Conservation (phyloP, 2,113 vertebrate species). For the Oreochromis spilurus region DNA sequence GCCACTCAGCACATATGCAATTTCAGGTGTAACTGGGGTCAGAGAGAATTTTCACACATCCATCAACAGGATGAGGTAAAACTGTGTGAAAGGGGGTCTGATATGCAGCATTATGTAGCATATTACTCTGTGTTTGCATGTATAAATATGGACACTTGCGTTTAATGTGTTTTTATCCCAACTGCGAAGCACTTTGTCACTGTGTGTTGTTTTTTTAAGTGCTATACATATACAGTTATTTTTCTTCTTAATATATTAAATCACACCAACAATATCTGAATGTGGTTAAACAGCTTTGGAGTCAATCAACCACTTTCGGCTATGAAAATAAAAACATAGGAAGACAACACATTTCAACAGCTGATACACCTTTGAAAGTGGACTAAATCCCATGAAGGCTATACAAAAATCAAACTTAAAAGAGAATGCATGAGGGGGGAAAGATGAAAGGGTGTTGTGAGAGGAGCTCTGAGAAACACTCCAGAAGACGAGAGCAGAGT, state of each 20-base stretch:
- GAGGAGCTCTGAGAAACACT: conserved; percentile 31
- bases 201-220: not conserved
- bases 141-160: not conserved
- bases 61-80: not conserved
- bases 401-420: conserved; percentile 55
- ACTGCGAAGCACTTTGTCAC: not conserved
- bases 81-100: not conserved
- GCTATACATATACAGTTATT: not conserved
- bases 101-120: not conserved
- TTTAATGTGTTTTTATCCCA: not conserved
- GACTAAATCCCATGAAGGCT: conserved; percentile 33
- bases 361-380: conserved; percentile 16
- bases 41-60: not conserved
- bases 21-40: not conserved
- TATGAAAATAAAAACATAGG: conserved; percentile 5
- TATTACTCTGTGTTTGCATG: not conserved
- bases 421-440: conserved; percentile 33
- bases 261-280: not conserved
- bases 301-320: not conserved
- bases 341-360: not conserved
- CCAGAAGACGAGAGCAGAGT: conserved; percentile 26
- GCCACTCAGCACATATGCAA: not conserved
- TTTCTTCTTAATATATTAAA: not conserved
- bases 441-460: conserved; percentile 42
- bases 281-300: not conserved